Evolutionary conservation across 2,888 invertebrate genomes (phyloP).

Genomic region (Halocaridina rubra): DNA sequence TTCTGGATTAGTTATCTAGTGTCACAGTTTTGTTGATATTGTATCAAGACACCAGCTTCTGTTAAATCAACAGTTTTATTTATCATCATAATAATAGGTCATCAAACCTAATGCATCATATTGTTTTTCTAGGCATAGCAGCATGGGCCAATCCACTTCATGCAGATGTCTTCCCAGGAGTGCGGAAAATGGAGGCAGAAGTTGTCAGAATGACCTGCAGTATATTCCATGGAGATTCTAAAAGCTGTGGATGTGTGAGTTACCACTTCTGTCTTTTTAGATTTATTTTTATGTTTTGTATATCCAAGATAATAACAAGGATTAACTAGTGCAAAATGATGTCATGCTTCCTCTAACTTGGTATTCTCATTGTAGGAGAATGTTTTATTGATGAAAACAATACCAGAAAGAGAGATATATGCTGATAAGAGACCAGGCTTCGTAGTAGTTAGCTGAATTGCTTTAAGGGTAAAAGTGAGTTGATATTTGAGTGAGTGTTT

Average conservation of each 20-base stretch:
- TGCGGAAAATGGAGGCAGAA: constrained; percentile 98
- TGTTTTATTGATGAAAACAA: background rate
- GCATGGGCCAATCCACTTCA: constrained; percentile 98
- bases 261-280: background rate
- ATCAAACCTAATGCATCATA: background rate
- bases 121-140: constrained; percentile 72
- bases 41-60: too few relatives aligned
- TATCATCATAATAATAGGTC: background rate
- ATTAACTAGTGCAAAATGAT: too few relatives aligned
- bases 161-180: constrained; percentile 92
- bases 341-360: too few relatives aligned
- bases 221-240: constrained; percentile 85
- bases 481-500: too few relatives aligned
- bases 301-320: too few relatives aligned
- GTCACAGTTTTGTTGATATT: too few relatives aligned
- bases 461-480: too few relatives aligned
- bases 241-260: constrained; percentile 83
- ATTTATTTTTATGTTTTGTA: background rate
- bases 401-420: background rate
- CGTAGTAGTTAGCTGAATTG: too few relatives aligned
- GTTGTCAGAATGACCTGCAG: constrained; percentile 86
- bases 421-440: too few relatives aligned
- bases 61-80: too few relatives aligned
- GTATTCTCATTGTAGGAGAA: background rate
- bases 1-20: too few relatives aligned